These are phyloP conservation scores for Panurus biarmicus DNA, from an alignment of 2,113 vertebrate genomes.

Conservation along the genomic window DNA sequence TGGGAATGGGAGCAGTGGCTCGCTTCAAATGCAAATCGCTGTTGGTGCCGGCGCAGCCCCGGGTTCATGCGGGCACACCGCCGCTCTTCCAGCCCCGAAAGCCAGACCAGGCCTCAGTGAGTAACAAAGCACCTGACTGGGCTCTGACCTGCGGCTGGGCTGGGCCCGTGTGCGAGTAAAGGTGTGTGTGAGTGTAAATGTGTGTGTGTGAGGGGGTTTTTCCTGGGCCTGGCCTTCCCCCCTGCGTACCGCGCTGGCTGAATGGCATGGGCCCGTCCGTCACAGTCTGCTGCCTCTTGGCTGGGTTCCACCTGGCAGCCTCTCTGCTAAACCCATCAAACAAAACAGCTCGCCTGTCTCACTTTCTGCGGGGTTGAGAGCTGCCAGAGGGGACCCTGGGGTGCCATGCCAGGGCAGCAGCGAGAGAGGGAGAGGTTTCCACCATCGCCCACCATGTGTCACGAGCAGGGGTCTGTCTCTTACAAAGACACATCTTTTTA, in stretches of 20 bases:
- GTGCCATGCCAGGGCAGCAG: rapidly evolving
- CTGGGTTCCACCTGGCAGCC: not conserved
- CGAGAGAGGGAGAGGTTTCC: not conserved
- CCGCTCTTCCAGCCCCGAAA: not conserved
- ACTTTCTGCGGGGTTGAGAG: not conserved
- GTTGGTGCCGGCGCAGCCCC: rapidly evolving
- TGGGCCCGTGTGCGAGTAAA: rapidly evolving
- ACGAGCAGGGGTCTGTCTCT: rapidly evolving
- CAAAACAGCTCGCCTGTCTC: not conserved
- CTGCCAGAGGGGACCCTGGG: not conserved
- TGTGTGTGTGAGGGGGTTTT: not conserved
- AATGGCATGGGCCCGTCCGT: not conserved
- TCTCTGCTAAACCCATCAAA: not conserved
- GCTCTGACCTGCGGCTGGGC: not conserved
- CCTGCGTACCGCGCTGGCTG: not conserved
- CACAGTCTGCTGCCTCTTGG: conserved; percentile 29
- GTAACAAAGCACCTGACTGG: not conserved
- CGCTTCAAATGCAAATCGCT: not conserved
- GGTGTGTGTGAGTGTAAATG: rapidly evolving
- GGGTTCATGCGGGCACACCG: rapidly evolving
- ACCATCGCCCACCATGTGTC: rapidly evolving
- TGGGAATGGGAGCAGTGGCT: conserved; percentile 10
- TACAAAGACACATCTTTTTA: not conserved
- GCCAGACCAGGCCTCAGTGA: not conserved
- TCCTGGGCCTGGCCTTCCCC: not conserved